A percentile compares a stretch with the other conserved stretches of the same genome.
Evolutionary conservation across 2,888 invertebrate species (phyloP).

Genomic region (Xiphydria camelus): DNA sequence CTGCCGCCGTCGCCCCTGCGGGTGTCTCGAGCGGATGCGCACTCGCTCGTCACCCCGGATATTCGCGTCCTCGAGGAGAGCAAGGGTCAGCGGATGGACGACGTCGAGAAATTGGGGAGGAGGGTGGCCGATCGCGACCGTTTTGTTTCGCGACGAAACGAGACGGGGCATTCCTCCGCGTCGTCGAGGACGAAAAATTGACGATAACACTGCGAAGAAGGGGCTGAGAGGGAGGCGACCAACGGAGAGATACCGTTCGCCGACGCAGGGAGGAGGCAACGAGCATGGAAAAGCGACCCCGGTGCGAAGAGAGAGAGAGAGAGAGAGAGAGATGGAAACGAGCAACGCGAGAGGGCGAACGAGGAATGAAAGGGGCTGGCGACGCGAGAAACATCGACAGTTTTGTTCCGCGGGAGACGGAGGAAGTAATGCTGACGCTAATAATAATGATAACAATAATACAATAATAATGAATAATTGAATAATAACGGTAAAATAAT

Average conservation of each 20-base stretch:
- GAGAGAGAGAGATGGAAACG: background rate
- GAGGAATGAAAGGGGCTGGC: conserved; percentile 1
- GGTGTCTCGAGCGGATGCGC: too few species aligned
- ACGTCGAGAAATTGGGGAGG: too few species aligned
- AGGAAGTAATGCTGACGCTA: conserved; percentile 10
- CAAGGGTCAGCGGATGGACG: too few species aligned
- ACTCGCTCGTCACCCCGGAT: too few species aligned
- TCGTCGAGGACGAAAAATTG: too few species aligned
- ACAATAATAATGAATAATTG: conserved; percentile 31
- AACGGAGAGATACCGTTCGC: background rate
- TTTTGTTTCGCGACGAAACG: too few species aligned
- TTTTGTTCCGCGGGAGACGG: conserved; percentile 7
- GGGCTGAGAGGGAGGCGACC: background rate
- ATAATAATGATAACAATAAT: conserved; percentile 34
- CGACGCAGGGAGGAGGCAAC: background rate
- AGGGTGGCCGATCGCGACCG: too few species aligned
- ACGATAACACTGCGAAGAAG: background rate
- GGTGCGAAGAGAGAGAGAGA: background rate
- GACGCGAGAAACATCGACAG: conserved; percentile 7
- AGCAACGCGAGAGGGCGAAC: background rate
- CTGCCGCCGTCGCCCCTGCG: too few species aligned
- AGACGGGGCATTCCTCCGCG: too few species aligned
- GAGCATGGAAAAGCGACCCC: background rate
- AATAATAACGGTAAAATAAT: conserved; percentile 22
- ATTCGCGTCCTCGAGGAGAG: too few species aligned